Evolutionary conservation across 2,113 vertebrate genomes (phyloP).

Genomic region (Myiopsitta monachus): DNA sequence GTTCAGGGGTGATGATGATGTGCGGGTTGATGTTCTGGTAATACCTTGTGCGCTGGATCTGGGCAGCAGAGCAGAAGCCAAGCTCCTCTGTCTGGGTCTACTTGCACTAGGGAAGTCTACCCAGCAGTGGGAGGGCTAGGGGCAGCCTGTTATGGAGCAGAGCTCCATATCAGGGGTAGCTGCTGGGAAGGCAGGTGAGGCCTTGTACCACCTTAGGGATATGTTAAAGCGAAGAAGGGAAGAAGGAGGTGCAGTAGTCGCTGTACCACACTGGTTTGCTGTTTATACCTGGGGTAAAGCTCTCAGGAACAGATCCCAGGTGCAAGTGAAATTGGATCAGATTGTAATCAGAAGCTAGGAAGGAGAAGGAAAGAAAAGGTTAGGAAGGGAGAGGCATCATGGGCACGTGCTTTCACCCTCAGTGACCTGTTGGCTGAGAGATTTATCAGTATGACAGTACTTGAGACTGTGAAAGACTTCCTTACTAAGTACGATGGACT

Average conservation of each 20-base stretch:
- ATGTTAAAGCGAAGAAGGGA: neutral
- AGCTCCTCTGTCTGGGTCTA: neutral
- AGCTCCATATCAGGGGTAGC: neutral
- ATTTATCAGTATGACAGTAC: neutral
- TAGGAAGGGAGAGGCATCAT: neutral
- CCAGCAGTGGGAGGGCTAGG: neutral
- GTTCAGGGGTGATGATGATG: neutral
- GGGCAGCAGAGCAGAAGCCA: neutral
- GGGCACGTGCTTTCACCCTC: neutral
- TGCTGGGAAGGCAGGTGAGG: neutral
- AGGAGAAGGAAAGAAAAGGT: neutral
- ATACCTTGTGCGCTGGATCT: neutral
- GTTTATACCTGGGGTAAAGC: neutral
- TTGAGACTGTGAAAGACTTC: neutral
- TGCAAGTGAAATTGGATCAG: neutral
- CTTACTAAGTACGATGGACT: fast-evolving
- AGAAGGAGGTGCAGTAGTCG: neutral
- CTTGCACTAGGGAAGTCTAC: neutral
- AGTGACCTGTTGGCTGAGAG: neutral
- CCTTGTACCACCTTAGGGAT: neutral
- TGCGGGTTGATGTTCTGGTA: neutral
- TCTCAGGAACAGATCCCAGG: neutral
- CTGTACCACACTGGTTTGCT: neutral
- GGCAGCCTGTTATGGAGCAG: neutral
- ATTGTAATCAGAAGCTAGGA: neutral